Evolutionary conservation across 2,888 invertebrate genomes (phyloP).

Genomic region (Didymodactylos carnosus): DNA sequence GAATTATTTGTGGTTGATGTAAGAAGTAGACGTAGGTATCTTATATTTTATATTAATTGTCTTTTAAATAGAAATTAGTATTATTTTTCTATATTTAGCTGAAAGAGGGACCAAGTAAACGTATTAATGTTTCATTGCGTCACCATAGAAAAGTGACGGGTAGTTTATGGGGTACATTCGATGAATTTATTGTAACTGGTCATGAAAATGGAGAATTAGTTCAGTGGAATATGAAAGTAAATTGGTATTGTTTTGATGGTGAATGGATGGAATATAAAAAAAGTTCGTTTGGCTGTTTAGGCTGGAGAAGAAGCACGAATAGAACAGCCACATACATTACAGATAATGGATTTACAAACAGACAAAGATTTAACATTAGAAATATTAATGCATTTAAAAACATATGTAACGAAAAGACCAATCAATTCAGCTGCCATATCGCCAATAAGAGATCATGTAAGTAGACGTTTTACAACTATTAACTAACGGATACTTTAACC

Average conservation of each 20-base stretch:
- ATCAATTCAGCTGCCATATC: constrained; percentile 94
- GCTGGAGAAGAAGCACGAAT: constrained; percentile 35
- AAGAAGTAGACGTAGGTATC: constrained; percentile 17
- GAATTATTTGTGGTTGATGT: constrained; percentile 57
- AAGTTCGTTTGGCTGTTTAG: neutral
- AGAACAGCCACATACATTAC: constrained; percentile 56
- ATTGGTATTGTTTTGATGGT: no score
- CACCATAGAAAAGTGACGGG: constrained; percentile 3
- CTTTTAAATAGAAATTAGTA: neutral
- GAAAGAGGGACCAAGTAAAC: neutral
- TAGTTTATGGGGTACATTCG: constrained; percentile 66
- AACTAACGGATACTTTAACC: neutral
- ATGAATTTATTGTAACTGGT: constrained; percentile 41
- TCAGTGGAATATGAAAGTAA: constrained; percentile 63
- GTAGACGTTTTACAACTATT: constrained; percentile 36
- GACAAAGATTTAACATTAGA: constrained; percentile 72
- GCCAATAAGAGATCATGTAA: constrained; percentile 80
- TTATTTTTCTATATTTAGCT: neutral
- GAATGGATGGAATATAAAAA: neutral
- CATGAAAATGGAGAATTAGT: constrained; percentile 79
- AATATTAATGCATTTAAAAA: constrained; percentile 64
- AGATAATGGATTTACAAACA: constrained; percentile 87
- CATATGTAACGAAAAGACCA: constrained; percentile 87
- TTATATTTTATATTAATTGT: neutral
- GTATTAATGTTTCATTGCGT: neutral